Base-by-base conservation (phyloP, 2,113 vertebrate species). In the Heliornis fulica region DNA sequence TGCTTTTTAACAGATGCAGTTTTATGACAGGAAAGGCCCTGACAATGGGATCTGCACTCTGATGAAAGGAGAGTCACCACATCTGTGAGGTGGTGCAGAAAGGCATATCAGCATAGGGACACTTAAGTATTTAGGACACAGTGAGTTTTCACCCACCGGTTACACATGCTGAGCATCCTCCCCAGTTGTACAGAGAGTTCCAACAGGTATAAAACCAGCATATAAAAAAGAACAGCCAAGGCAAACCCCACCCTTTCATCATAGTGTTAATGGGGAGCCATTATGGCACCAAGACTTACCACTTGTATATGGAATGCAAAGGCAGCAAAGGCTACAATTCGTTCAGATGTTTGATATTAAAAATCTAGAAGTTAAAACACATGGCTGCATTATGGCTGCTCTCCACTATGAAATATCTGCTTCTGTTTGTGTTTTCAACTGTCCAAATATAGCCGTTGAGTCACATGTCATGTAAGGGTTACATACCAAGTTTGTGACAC, bases 81-180 rank as follows among this genome's bases (percentile, higher is more conserved):
- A 4, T 6, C 43, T 19, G 13, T 36, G 28, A 63, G 20, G 28
- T 26, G 32, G 29, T 21, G 25, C n/a, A 65, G 57, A 82, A 90
- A 71, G 57, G 31, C 22, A 18, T 41, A 7, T 10, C 20, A 61
- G 31, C 14, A 50, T 0, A 21, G 9, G 22, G 28, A 56, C 28
- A n/a, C 15, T 23, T 12, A 10, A 9, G 6, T 40, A 65, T 32
- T 34, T 36, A 46, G n/a, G 59, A 45, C 17, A 9, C 36, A 20
- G 14, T 14, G 13, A 17, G 20, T 38, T 57, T 83, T n/a, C 31
- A 16, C 5, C 15, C 31, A 16, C 5, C 15, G 31, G 14, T 69
- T 1, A 2, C 17, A 45, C 4, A 31, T 54, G 15, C 20, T 70
- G 43, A 59, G 28, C 1, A 0, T 10, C 22, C 26, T 48, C 45